phyloP scores from a whole-genome alignment of 2,113 vertebrate species.

The Oceanodroma tethys region DNA sequence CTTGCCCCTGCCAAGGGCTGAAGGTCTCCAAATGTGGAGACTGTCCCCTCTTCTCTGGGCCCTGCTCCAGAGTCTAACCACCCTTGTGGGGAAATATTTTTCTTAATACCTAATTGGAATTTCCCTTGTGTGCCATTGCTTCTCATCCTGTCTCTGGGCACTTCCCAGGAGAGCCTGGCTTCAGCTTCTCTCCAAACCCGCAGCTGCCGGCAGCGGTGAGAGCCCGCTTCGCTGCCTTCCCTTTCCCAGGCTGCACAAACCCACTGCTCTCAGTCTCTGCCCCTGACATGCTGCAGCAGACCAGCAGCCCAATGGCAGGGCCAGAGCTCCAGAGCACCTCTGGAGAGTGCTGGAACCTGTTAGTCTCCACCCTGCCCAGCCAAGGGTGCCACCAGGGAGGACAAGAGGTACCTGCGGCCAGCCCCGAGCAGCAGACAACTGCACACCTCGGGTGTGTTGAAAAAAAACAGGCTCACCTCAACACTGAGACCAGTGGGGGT shows the following conservation, averaged over 20 bases:
- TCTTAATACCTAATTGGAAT: not conserved
- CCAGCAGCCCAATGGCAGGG: not conserved
- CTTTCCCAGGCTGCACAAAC: not conserved
- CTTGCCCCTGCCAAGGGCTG: not conserved
- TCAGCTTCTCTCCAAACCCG: not conserved
- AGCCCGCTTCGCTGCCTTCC: not conserved
- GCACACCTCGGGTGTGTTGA: not conserved
- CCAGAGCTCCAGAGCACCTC: not conserved
- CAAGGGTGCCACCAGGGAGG: not conserved
- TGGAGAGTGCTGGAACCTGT: not conserved
- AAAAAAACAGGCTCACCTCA: not conserved
- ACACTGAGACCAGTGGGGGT: not conserved
- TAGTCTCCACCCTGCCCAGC: not conserved
- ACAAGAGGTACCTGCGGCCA: not conserved
- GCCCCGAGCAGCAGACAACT: not conserved
- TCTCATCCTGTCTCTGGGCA: not conserved
- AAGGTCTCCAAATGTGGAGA: not conserved
- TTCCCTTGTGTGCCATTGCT: not conserved
- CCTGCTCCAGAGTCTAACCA: not conserved
- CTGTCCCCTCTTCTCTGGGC: not conserved
- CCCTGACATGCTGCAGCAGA: fast-evolving
- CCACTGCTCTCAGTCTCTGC: not conserved
- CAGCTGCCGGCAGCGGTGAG: not conserved
- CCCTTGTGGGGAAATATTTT: not conserved
- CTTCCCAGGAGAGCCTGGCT: not conserved